phyloP scores from a whole-genome alignment of 2,797 vertebrate species.

The Cyclopterus lumpus region DNA sequence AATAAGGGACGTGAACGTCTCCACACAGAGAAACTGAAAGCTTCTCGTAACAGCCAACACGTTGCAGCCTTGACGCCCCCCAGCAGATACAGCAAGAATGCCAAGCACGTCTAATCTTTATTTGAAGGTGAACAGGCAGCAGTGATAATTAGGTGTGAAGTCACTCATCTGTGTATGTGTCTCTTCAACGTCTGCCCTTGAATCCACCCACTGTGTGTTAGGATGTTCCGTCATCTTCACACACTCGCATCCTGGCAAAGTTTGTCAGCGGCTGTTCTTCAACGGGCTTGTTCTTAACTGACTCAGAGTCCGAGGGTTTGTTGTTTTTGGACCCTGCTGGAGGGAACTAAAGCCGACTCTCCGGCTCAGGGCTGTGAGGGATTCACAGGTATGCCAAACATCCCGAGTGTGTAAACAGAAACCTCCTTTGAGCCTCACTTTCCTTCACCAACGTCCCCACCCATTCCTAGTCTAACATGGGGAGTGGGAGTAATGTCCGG shows the following conservation, averaged over 20 bases:
- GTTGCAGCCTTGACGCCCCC: slow-evolving; percentile 11
- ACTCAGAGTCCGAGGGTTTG: not conserved
- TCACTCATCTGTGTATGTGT: not conserved
- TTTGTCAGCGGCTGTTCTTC: not conserved
- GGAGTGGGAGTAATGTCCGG: not conserved
- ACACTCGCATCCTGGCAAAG: not conserved
- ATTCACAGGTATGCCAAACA: slow-evolving; percentile 64
- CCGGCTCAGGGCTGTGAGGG: slow-evolving; percentile 10
- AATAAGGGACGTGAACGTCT: not conserved
- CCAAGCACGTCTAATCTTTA: slow-evolving; percentile 5
- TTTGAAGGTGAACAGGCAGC: not conserved
- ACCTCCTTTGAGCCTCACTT: slow-evolving; percentile 20
- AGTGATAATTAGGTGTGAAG: not conserved
- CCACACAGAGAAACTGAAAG: not conserved
- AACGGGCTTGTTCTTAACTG: not conserved
- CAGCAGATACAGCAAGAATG: slow-evolving; percentile 25
- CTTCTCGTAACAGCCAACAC: no score
- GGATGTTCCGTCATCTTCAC: not conserved
- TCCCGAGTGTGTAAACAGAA: slow-evolving; percentile 59
- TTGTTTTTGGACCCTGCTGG: slow-evolving; percentile 10
- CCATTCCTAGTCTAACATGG: not conserved
- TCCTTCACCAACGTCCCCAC: slow-evolving; percentile 18
- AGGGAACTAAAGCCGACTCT: slow-evolving; percentile 32
- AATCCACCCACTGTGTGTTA: not conserved
- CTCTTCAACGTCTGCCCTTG: slow-evolving; percentile 24